Evolutionary conservation across 1,140 invertebrate species (phyloP), one percentile per base, ranked within the genome.

Genomic region (Drosophila malerkotliana): DNA sequence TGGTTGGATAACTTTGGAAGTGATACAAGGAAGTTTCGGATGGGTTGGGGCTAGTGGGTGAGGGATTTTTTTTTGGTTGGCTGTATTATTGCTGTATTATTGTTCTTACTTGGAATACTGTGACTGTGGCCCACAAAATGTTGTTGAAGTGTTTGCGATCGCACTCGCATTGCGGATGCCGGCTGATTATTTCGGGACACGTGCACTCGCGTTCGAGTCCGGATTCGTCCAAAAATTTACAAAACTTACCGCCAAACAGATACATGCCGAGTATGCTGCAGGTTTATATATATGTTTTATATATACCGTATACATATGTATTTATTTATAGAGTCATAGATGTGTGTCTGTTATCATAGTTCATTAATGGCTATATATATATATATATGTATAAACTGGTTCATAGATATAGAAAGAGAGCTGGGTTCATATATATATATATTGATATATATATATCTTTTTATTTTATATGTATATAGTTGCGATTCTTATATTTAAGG

Each of bases 171-270:
- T 95, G 94, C 91, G 96, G 95, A 93, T 97, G 95, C 92, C 95
- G 95, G 92, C 95, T 95, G 92, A 96, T 94, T 92, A 97, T 96
- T 93, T 98, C 97, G 91, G 95, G 94, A 94, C 98, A 99, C 92
- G 95, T 96, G 94, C 98, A 99, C 93, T 96, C 95, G 91, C 95
- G 95, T 93, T 95, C 95, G 92, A 96, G 95, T 92, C 95, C 95
- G 93, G 95, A 95, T 93, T 96, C 96, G 93, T 98, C 96, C 92
- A 95, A 94, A 94, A 95, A 96, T 95, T 97, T 98, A 96, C 98
- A 99, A 97, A 99, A 98, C 95, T 98, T 98, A 96, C 98, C 98
- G 93, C 97, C 98, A 95, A 99, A 99, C 93, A 99, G 96, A 95
- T 98, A 97, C 97, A 98, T 98, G 93, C 98, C 98, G 94, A 98